These are phyloP conservation scores for Hyposmocoma kahamanoa DNA, from an alignment of 1,140 invertebrate genomes.

Conservation along the genomic window DNA sequence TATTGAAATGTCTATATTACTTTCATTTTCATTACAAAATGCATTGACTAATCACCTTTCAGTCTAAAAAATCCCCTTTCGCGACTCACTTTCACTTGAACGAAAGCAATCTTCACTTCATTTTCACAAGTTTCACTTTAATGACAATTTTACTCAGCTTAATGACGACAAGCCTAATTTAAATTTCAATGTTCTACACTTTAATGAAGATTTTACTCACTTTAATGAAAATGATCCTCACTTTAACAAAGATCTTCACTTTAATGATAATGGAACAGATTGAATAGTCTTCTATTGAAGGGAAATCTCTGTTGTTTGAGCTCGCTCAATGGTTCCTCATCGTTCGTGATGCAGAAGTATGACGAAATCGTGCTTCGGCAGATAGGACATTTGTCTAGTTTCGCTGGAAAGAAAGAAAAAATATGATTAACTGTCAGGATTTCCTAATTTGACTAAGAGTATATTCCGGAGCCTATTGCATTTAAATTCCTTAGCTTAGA, in stretches of 20 bases:
- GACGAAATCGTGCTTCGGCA: constrained; percentile 85
- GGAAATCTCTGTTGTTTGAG: constrained; percentile 45
- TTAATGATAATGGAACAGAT: constrained; percentile 60
- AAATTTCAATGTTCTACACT: background rate
- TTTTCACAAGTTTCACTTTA: background rate
- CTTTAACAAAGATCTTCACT: background rate
- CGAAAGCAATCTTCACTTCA: background rate
- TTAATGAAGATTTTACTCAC: too few relatives aligned
- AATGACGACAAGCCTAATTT: background rate
- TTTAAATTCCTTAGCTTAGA: too few relatives aligned
- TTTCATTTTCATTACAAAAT: too few relatives aligned
- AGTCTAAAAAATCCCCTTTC: too few relatives aligned
- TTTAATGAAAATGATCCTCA: too few relatives aligned
- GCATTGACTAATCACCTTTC: too few relatives aligned
- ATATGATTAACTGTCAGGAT: too few relatives aligned
- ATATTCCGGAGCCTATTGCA: too few relatives aligned
- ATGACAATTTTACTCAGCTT: background rate
- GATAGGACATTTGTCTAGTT: constrained; percentile 86
- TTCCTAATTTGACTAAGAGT: too few relatives aligned
- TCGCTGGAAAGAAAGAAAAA: constrained; percentile 57
- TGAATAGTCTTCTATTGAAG: constrained; percentile 44
- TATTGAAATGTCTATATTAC: too few relatives aligned
- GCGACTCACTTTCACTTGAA: too few relatives aligned
- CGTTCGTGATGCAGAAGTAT: constrained; percentile 85
- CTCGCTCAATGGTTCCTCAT: constrained; percentile 80